Conservation (phyloP, 2,888 invertebrate species). For the Mesorhabditis belari region DNA sequence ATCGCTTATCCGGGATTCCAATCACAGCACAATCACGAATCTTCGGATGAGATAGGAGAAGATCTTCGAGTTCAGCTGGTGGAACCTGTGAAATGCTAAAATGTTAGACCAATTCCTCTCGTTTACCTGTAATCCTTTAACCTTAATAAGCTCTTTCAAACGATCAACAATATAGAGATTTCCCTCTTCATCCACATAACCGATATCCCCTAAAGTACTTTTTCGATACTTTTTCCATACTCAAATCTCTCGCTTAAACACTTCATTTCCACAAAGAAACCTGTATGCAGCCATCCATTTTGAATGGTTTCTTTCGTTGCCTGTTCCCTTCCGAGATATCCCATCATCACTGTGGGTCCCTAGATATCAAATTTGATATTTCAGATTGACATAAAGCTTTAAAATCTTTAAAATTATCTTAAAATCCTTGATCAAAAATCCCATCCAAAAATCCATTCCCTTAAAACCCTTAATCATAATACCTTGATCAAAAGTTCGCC, state of each 20-base stretch:
- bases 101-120: neutral
- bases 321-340: conserved; percentile 69
- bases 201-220: conserved; percentile 24
- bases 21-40: conserved; percentile 76
- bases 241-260: too few relatives aligned
- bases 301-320: conserved; percentile 67
- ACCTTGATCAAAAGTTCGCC: conserved; percentile 63
- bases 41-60: conserved; percentile 67
- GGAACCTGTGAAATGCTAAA: conserved; percentile 62
- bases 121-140: conserved; percentile 42
- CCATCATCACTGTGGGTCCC: conserved; percentile 72
- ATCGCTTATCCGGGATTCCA: conserved; percentile 53
- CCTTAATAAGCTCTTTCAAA: conserved; percentile 50
- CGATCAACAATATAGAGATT: conserved; percentile 44
- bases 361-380: conserved; percentile 64
- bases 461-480: neutral
- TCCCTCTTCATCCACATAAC: conserved; percentile 25
- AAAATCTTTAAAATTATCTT: too few relatives aligned
- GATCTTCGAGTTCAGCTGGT: conserved; percentile 77
- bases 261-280: too few relatives aligned
- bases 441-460: too few relatives aligned
- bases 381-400: too few relatives aligned
- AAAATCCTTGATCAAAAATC: too few relatives aligned
- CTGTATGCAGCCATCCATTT: conserved; percentile 72
- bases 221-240: too few relatives aligned